Conservation (phyloP, 1,140 invertebrate genomes). For the Papilio helenus region DNA sequence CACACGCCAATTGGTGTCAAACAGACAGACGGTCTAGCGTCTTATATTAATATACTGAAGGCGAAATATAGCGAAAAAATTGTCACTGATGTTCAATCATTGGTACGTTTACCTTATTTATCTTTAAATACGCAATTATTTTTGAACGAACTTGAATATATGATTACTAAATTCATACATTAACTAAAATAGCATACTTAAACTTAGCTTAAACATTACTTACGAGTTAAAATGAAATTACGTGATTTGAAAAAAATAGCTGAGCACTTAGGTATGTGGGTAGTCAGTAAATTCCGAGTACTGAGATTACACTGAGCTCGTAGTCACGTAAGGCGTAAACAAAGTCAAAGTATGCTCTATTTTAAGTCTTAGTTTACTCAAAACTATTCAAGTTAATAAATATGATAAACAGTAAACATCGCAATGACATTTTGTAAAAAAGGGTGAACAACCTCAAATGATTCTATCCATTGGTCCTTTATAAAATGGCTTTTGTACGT, state of each 20-base stretch:
- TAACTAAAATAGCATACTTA: too few species aligned
- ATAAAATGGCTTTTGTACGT: constrained; percentile 36
- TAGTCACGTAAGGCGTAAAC: too few species aligned
- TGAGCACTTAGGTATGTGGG: too few species aligned
- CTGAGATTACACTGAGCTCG: too few species aligned
- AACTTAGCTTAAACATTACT: neutral
- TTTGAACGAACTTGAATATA: neutral
- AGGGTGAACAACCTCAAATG: neutral
- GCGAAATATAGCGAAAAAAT: neutral
- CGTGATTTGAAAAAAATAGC: too few species aligned
- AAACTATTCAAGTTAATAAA: neutral
- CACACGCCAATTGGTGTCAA: constrained; percentile 13
- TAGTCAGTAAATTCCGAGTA: too few species aligned
- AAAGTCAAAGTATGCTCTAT: too few species aligned
- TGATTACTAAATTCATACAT: neutral
- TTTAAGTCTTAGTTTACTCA: too few species aligned
- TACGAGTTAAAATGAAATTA: too few species aligned
- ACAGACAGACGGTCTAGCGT: constrained; percentile 1
- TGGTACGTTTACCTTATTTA: neutral
- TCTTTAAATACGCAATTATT: neutral
- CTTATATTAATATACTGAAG: neutral
- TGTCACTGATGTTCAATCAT: neutral
- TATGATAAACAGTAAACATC: neutral
- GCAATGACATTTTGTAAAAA: neutral
- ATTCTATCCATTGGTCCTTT: constrained; percentile 35